Base-by-base conservation (phyloP, 35 echinoderm and acorn worm species). In the Anneissia japonica region DNA sequence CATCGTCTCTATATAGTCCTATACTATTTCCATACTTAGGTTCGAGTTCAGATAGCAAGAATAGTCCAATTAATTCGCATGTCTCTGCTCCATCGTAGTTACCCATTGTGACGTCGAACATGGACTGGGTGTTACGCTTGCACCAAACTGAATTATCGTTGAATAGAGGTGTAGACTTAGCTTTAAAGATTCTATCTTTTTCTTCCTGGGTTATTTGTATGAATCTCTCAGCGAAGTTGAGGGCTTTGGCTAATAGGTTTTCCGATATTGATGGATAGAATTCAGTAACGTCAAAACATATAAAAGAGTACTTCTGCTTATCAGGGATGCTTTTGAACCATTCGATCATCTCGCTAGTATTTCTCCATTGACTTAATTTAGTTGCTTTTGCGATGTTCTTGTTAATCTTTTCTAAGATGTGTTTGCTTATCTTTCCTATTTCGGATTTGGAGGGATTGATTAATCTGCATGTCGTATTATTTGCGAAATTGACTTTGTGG, bases 1-100 rank as follows among this genome's bases (percentile, higher is more conserved):
- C 81, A 51, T 82, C 81, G 16, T 46, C 81, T 35, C 38, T 82
- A 34, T 82, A 28, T 1, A 46, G 43, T 45, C 39, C 26, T 30
- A 82, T 28, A 30, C 46, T 82, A 7, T 37, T 81, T 13, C 36
- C 40, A 43, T 43, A 43, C 14, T 43, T 43, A 6, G 40, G 40
- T 4, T 43, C 14, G 40, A 43, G 14, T 4, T 43, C 26, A 23
- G 6, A 9, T 64, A 12, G 51, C 2, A 64, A 19, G 51, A 64
- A 64, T 12, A 64, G 21, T 28, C 38, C 81, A 33, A 82, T 51
- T 0, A 82, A 32, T 43, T 82, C 40, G 43, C 81, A 82, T 45
- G 81, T 82, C 46, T 82, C 81, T 29, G 81, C 43, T 19, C 81
- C 81, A 51, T 46, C 43, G 39, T 33, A 82, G 23, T 26, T 82